Evolutionary conservation across 1,140 invertebrate genomes (phyloP), one percentile per base, ranked within the genome.

Genomic region (Eupristina koningsbergeri): DNA sequence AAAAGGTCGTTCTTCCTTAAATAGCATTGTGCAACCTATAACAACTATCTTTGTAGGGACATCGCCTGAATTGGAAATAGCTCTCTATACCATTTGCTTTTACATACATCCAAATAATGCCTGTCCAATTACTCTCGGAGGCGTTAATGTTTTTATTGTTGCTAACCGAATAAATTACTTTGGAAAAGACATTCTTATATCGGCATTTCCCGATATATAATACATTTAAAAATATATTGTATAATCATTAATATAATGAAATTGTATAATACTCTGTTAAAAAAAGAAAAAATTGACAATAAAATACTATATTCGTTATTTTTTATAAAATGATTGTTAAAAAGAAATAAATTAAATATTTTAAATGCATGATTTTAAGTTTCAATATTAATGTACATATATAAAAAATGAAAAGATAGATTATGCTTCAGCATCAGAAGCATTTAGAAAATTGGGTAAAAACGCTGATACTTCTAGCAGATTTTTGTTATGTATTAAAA

Each of bases 41-140:
- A 93, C 93, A 1, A 92, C 93, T 0, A 92, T 95, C 81, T 95
- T 95, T 82, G 92, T 96, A 7, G 95, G 95, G 19, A 95, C 94
- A 31, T 95, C 94, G 83, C 95, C 95, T 0, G 95, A 96, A 89
- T 93, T 95, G 86, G 95, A 96, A 87, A 93, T 96, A 89, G 94
- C 95, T 63, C 90, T 95, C 0, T 96, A 95, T 88, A 95, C 95
- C 0, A 86, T 95, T 31, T 95, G 94, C 83, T 94, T 94, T 87
- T 92, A 94, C 82, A 88, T 92, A 8, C 88, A 93, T 26, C 93
- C 94, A 3, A 92, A 93, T 71, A 88, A 86, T n/a, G 87, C 87
- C 7, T 94, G 94, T 85, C 92, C 92, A 0, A 83, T 94, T 34
- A 89, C 89, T 6, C 85, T 93, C 0, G 91, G 90, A 79, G 91